These are phyloP conservation scores for Gymnopithys bicolor DNA, from an alignment of 2,797 vertebrate genomes.

Conservation along the genomic window DNA sequence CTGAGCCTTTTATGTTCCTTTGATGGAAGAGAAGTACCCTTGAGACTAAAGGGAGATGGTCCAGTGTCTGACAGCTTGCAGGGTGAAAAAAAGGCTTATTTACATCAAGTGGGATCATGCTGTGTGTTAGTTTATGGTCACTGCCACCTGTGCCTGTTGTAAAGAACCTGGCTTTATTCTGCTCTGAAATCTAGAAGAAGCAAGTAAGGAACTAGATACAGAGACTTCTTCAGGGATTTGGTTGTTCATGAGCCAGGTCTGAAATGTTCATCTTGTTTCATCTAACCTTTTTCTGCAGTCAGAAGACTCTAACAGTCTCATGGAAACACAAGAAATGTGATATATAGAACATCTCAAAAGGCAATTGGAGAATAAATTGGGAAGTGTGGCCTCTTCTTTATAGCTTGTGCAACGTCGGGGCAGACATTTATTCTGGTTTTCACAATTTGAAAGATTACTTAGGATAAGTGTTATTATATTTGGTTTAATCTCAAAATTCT, in stretches of 20 bases:
- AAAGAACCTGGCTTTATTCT: background rate
- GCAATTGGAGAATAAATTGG: accelerated
- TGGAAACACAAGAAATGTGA: background rate
- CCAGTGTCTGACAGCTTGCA: background rate
- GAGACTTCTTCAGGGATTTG: background rate
- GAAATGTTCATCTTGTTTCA: background rate
- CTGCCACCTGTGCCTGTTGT: background rate
- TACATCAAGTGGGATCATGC: background rate
- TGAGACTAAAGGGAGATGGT: background rate
- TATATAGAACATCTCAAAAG: background rate
- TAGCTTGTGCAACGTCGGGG: background rate
- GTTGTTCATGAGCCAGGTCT: background rate
- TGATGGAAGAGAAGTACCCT: background rate
- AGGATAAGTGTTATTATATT: background rate
- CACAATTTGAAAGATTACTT: background rate
- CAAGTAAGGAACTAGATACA: background rate
- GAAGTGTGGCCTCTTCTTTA: background rate
- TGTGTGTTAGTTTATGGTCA: background rate
- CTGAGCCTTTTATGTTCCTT: background rate
- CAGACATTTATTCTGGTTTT: background rate
- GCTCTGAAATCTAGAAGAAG: background rate
- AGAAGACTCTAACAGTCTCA: background rate
- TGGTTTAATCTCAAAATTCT: background rate
- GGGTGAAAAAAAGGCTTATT: background rate
- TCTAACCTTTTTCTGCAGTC: background rate